These are phyloP conservation scores for Cisticola juncidis DNA, from an alignment of 2,113 vertebrate species.

Conservation along the genomic window DNA sequence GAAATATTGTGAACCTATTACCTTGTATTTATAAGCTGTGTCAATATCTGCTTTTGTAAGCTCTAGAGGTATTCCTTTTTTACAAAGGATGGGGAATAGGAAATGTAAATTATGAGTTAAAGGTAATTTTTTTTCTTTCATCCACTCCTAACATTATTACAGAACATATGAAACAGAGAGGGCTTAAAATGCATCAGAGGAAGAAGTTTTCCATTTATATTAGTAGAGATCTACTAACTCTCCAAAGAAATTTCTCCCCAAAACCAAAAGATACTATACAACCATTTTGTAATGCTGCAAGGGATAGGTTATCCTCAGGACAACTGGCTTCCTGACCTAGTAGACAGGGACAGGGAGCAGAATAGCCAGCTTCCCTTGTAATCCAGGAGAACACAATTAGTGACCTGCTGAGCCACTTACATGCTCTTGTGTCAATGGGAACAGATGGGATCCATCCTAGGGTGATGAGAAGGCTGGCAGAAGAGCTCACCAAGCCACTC, in stretches of 20 bases:
- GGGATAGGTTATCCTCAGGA: neutral
- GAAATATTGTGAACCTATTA: neutral
- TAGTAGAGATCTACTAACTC: neutral
- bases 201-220: neutral
- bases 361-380: accelerated
- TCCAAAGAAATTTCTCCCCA: neutral
- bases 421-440: too few species aligned
- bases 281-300: neutral
- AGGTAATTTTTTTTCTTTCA: neutral
- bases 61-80: neutral
- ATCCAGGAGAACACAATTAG: too few species aligned
- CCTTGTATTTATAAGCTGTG: neutral
- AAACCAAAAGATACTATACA: neutral
- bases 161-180: neutral
- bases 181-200: neutral
- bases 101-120: neutral
- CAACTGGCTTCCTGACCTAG: neutral
- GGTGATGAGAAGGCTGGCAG: accelerated
- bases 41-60: neutral
- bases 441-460: neutral
- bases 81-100: neutral
- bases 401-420: neutral
- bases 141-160: neutral
- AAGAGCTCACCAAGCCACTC: neutral
- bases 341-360: neutral